A percentile compares a stretch with the other conserved stretches of the same genome.
Conservation (phyloP, 2,888 invertebrate species). For the Acheta domesticus region DNA sequence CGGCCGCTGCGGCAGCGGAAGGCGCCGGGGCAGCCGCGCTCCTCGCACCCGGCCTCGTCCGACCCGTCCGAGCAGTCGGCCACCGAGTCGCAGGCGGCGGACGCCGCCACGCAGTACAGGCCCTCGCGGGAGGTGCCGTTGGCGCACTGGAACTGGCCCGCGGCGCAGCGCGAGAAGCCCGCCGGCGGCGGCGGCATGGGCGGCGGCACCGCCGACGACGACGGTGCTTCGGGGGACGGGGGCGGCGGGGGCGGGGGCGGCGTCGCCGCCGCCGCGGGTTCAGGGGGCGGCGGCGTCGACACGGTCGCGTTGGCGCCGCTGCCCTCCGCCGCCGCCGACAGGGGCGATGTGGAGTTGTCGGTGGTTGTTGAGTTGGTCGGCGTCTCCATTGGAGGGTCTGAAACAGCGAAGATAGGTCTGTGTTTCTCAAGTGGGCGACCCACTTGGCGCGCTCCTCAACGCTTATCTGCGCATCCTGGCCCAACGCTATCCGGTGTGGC, state of each 20-base stretch:
- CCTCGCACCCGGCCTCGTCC: conserved; percentile 57
- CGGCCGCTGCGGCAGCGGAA: conserved; percentile 58
- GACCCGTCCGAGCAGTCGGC: conserved; percentile 61
- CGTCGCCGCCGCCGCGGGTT: conserved; percentile 18
- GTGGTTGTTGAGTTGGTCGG: too few species aligned
- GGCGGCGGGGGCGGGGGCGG: not conserved
- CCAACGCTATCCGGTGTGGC: too few species aligned
- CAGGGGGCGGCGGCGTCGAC: conserved; percentile 18
- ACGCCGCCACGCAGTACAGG: conserved; percentile 54
- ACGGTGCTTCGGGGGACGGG: conserved; percentile 2
- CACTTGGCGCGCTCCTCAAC: too few species aligned
- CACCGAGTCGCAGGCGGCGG: conserved; percentile 56
- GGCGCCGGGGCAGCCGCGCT: conserved; percentile 57
- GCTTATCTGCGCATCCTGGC: too few species aligned
- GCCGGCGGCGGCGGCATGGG: not conserved
- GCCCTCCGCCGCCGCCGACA: conserved; percentile 20
- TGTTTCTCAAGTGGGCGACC: too few species aligned
- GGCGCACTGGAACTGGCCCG: conserved; percentile 57
- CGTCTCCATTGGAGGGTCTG: too few species aligned
- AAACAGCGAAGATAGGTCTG: too few species aligned
- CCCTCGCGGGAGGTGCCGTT: conserved; percentile 60
- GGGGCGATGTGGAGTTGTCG: not conserved
- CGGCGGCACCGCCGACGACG: not conserved
- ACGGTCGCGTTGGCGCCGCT: conserved; percentile 18
- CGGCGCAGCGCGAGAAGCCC: conserved; percentile 21